Evolutionary conservation across 2,888 invertebrate genomes (phyloP).

Genomic region (Diaperis boleti): DNA sequence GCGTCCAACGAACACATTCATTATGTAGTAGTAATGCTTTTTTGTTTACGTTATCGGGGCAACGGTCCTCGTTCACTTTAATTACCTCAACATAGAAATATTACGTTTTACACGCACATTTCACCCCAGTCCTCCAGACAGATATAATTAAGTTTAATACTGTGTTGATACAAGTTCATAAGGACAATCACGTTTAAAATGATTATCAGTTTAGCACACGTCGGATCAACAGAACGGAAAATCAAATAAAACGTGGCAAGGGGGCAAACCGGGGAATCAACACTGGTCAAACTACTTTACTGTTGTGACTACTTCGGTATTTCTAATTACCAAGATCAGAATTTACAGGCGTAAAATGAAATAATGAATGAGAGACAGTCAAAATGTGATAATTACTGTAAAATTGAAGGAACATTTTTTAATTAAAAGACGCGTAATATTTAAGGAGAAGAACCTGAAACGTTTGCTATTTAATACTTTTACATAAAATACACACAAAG

Average conservation of each 20-base stretch:
- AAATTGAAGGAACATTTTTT: no score
- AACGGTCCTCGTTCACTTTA: constrained; percentile 8
- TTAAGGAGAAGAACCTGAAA: no score
- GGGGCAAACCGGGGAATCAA: constrained; percentile 24
- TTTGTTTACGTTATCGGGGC: constrained; percentile 16
- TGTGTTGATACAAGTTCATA: background rate
- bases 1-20: constrained; percentile 13
- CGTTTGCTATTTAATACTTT: no score
- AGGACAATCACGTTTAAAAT: constrained; percentile 31
- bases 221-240: constrained; percentile 23
- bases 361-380: background rate
- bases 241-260: constrained; percentile 37
- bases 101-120: constrained; percentile 3
- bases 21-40: constrained; percentile 25
- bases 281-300: constrained; percentile 25
- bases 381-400: no score
- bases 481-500: no score
- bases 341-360: constrained; percentile 1
- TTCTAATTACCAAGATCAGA: constrained; percentile 22
- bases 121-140: background rate
- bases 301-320: constrained; percentile 24
- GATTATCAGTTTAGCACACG: constrained; percentile 30
- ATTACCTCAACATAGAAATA: constrained; percentile 2
- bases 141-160: constrained; percentile 2
- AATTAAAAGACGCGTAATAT: no score